Evolutionary conservation across 2,888 invertebrate species (phyloP).

Genomic region (Philereme transversata): DNA sequence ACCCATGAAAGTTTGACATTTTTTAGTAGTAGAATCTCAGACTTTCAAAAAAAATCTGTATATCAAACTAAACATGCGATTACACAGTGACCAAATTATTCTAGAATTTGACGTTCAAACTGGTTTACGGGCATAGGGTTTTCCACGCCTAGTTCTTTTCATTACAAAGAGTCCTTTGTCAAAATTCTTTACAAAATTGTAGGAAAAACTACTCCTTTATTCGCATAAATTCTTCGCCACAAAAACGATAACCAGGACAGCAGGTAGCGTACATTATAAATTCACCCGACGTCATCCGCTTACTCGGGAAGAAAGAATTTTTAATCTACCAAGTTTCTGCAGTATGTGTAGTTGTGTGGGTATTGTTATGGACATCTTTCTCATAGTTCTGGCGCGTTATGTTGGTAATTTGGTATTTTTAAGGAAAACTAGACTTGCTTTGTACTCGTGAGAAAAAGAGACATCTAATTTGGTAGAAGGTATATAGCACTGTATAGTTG

Average conservation of each 20-base stretch:
- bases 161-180: background rate
- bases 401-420: background rate
- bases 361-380: conserved; percentile 24
- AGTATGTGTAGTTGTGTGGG: conserved; percentile 34
- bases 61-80: too few species aligned
- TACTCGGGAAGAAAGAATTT: conserved; percentile 55
- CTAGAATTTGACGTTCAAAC: too few species aligned
- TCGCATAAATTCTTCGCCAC: conserved; percentile 7
- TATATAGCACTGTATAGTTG: too few species aligned
- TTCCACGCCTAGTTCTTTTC: too few species aligned
- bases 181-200: background rate
- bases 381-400: conserved; percentile 21
- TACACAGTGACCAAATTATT: too few species aligned
- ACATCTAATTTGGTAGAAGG: too few species aligned
- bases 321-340: conserved; percentile 57
- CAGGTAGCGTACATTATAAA: conserved; percentile 46
- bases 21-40: too few species aligned
- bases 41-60: too few species aligned
- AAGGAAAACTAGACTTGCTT: background rate
- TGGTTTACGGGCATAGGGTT: too few species aligned
- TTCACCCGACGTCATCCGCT: conserved; percentile 51
- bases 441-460: background rate
- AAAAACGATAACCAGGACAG: conserved; percentile 17
- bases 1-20: too few species aligned
- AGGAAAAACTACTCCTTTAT: background rate